Conservation (phyloP, 1,140 invertebrate species). For the Apis florea region DNA sequence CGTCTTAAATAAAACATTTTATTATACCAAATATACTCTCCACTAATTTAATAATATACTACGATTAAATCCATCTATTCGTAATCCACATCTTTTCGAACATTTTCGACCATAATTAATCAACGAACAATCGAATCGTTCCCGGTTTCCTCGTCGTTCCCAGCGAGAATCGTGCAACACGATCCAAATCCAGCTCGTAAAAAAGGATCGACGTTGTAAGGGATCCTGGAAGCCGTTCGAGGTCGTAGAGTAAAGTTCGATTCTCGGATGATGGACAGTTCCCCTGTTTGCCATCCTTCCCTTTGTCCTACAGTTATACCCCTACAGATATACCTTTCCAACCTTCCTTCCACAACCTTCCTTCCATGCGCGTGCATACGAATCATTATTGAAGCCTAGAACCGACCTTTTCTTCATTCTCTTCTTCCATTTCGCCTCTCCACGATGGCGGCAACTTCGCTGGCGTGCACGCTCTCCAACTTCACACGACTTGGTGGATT, state of each 20-base stretch:
- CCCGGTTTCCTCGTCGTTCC: no score
- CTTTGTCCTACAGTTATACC: background rate
- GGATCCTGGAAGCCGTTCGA: conserved; percentile 48
- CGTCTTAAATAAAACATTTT: no score
- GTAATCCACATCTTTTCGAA: no score
- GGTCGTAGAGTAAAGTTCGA: conserved; percentile 57
- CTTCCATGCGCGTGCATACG: background rate
- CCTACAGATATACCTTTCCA: background rate
- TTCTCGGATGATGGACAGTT: conserved; percentile 58
- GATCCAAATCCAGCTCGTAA: conserved; percentile 57
- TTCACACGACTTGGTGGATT: conserved; percentile 58
- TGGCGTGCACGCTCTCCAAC: conserved; percentile 23
- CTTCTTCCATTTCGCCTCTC: background rate
- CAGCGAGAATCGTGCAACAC: conserved; percentile 1
- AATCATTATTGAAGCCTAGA: background rate
- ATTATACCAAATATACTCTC: no score
- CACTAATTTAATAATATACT: no score
- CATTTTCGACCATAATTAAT: no score
- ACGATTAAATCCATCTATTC: no score
- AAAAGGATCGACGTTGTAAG: conserved; percentile 49
- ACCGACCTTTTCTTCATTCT: conserved; percentile 4
- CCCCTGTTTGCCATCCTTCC: conserved; percentile 50
- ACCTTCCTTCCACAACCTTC: background rate
- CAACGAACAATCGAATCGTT: conserved; percentile 1
- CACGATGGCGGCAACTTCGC: background rate